Evolutionary conservation across 2,888 invertebrate species (phyloP), one percentile per base, ranked within the genome.

Genomic region (Pyrrhosoma nymphula): DNA sequence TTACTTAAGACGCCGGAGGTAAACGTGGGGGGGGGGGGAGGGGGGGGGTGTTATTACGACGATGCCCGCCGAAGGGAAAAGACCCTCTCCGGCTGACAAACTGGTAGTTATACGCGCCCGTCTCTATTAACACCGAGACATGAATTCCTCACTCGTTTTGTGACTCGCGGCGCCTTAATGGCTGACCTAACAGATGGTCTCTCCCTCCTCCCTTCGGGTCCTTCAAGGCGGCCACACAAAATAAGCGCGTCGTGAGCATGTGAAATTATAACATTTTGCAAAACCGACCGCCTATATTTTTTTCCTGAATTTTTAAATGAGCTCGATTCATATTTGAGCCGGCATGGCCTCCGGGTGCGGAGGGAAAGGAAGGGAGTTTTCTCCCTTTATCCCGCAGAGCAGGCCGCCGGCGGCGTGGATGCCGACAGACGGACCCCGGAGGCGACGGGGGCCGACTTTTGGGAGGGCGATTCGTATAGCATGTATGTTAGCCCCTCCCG

Each of bases 131-230:
- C 88, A 88, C 8, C 88, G 88, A 39, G 39, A 18, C 88, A 88
- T 88, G 39, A 88, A 88, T 39, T 88, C 39, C 39, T 39, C 14
- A 47, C 26, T n/a, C n/a, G 23, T 47, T 88, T 35, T 47, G 47
- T 55, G 82, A 35, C 82, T 89, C 56, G 55, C n/a, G 89, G 56
- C 47, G n/a, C 26, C 23, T 6, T n/a, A 55, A 55, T 89, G n/a
- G 16, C 35, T 26, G 55, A 55, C 39, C 89, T 26, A 82, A 89
- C 89, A 56, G 47, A n/a, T 89, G 89, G 89, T 89, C n/a, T 89
- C n/a, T 23, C 20, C 35, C n/a, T 20, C 60, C 18, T 60, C 60
- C 60, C 60, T 20, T 60, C 47, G 47, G 47, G 47, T 47, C 47
- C 47, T 47, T 47, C 26, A 26, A 69, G 23, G 23, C 14, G 82